Evolutionary conservation across 92 coral and sea anemone species (phyloP), one percentile per base, ranked within the genome.

Genomic region (Palythoa grandiflora): DNA sequence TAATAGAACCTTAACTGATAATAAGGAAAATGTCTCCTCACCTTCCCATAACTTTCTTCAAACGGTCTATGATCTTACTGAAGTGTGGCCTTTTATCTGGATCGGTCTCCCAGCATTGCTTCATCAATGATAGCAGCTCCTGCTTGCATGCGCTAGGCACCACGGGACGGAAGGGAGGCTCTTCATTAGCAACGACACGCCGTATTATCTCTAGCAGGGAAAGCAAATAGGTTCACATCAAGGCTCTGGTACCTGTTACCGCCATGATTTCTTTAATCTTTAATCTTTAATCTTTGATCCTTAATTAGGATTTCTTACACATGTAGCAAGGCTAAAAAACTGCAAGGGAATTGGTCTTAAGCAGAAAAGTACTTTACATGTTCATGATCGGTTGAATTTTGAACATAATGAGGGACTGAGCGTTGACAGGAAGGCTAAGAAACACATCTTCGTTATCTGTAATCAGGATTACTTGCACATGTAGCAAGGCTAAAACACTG

Each of bases 81-180:
- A 94, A 94, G 83, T 94, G 96, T 5, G 94, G 96, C 44, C 96
- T 74, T 40, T 88, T 89, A 72, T 94, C 96, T 1, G 94, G 96
- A 38, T 94, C 96, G 11, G 86, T 92, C 65, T 94, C 94, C 96
- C 96, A 94, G 86, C 94, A 94, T 74, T 94, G 94, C 35, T 93
- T 93, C 96, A 94, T 94, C 50, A 94, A 74, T 15, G 94, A 77
- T 48, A 86, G 91, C 9, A 94, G 73, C 77, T 96, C 97, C 36
- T 93, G 90, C 78, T 96, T 96, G 83, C 96, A 93, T 13, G 95
- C 93, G 75, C 84, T 90, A 1, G 91, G 87, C 17, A 96, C 97
- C 3, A 96, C 88, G 50, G 98, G 98, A 73, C 98, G 93, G 70
- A 92, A 94, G 21, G 98, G 96, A 1, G 98, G 96, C 9, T 91